phyloP scores from a whole-genome alignment of 2,113 vertebrate species.

The Centropus bengalensis region DNA sequence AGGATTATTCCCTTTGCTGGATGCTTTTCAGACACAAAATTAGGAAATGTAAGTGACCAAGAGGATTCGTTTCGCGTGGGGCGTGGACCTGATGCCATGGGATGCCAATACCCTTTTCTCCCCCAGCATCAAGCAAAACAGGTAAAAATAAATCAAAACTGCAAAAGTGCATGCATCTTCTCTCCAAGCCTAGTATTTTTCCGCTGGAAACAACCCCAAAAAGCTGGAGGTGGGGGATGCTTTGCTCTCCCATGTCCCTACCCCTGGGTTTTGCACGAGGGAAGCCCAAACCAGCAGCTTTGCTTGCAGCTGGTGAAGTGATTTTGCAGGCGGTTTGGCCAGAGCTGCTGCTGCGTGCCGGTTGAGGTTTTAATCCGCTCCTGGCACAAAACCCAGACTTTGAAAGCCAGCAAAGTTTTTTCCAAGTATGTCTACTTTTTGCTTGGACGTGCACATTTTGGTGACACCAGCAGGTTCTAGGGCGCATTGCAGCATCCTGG shows the following conservation, averaged over 20 bases:
- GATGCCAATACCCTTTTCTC: background rate
- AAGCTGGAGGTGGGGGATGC: background rate
- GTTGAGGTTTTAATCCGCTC: background rate
- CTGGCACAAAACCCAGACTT: background rate
- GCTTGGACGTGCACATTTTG: background rate
- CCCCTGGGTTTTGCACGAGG: background rate
- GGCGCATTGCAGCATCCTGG: background rate
- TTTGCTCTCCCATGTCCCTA: background rate
- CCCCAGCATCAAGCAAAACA: background rate
- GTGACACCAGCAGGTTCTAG: background rate
- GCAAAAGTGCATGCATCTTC: background rate
- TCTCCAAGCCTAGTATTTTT: background rate
- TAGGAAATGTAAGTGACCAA: background rate
- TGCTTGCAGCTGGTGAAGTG: background rate
- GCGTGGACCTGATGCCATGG: accelerated
- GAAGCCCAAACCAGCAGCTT: background rate
- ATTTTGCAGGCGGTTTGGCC: conserved; percentile 33
- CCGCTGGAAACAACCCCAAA: background rate
- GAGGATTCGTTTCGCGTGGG: background rate
- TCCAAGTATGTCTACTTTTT: background rate
- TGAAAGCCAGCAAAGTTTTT: background rate
- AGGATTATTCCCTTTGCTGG: background rate
- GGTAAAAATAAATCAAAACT: background rate
- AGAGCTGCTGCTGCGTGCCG: background rate
- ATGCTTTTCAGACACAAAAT: background rate